Evolutionary conservation across 2,113 vertebrate species (phyloP), one percentile per base, ranked within the genome.

Genomic region (Hystrix cristata): DNA sequence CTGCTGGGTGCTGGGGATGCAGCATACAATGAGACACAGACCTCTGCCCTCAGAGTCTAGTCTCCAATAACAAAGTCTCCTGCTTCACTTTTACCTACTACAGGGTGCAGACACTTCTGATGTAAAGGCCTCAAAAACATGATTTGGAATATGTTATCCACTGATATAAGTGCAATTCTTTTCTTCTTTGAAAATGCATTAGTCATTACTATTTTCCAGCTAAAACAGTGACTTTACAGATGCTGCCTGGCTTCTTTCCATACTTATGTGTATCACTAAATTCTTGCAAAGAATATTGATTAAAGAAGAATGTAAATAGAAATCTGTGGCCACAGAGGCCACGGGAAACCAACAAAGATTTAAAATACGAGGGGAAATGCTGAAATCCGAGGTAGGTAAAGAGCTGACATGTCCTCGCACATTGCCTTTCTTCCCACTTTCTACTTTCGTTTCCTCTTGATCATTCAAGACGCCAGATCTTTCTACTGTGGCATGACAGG

Each of bases 271-370:
- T 67, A 67, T 83, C 92, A 96, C 90, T 89, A 74, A 93, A 57
- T 13, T 48, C 60, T 62, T 69, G 13, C 29, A 38, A 67, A 87
- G 62, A 10, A 67, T 13, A 76, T 0, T 59, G 74, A 95, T 80
- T 87, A 95, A 71, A 83, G 64, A 86, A 86, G 59, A 87, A 90
- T 27, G 51, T 81, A 84, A 87, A 90, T 15, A 90, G 79, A 95
- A 90, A 82, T 48, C 0, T 86, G 82, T 11, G 19, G 65, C 85
- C 79, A 65, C n/a, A 59, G 53, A 65, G 11, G 53, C 1, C 7
- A 19, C 46, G 62, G 31, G 23, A 34, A 53, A 84, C 62, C 2
- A 43, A 59, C 31, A 82, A 87, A 86, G 88, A 72, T 14, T 43
- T n/a, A 67, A 46, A 87, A 11, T n/a, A 84, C 18, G 0, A 7